Evolutionary conservation across 2,888 invertebrate genomes (phyloP).

Genomic region (Pemphredon lugubris): DNA sequence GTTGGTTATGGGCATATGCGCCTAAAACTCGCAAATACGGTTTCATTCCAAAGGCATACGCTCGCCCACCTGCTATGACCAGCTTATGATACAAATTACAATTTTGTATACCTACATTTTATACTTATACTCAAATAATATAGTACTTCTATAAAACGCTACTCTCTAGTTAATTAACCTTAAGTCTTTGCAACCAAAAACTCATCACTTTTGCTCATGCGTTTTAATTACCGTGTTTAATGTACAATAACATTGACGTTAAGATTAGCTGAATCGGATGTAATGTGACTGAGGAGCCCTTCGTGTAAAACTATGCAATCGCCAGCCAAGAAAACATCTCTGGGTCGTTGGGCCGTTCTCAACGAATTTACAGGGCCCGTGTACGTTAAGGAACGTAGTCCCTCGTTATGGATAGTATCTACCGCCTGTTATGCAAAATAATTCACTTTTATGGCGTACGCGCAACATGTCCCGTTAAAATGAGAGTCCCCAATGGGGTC

Average conservation of each 20-base stretch:
- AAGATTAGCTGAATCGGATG: constrained; percentile 70
- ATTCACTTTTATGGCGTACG: constrained; percentile 21
- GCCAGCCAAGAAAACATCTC: constrained; percentile 73
- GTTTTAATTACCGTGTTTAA: constrained; percentile 40
- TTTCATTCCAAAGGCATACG: constrained; percentile 97
- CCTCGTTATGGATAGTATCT: constrained; percentile 71
- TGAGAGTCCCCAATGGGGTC: neutral
- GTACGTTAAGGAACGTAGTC: constrained; percentile 75
- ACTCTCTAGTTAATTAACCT: neutral
- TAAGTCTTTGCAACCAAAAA: neutral
- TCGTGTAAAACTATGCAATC: constrained; percentile 77
- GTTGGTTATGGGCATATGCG: constrained; percentile 97
- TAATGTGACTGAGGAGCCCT: constrained; percentile 74
- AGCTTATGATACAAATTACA: constrained; percentile 83
- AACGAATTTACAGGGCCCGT: constrained; percentile 77
- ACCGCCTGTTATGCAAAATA: constrained; percentile 68
- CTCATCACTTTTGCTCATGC: neutral
- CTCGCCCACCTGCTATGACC: constrained; percentile 95
- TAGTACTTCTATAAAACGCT: constrained; percentile 56
- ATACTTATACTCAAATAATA: constrained; percentile 68
- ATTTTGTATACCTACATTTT: constrained; percentile 67
- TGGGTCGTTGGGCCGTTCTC: constrained; percentile 75
- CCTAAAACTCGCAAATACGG: constrained; percentile 96
- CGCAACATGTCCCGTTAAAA: constrained; percentile 24
- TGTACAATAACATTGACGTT: constrained; percentile 76